A percentile compares a stretch with the other conserved stretches of the same genome.
Evolutionary conservation across 1,140 invertebrate genomes (phyloP).

Genomic region (Drosophila murphyi): DNA sequence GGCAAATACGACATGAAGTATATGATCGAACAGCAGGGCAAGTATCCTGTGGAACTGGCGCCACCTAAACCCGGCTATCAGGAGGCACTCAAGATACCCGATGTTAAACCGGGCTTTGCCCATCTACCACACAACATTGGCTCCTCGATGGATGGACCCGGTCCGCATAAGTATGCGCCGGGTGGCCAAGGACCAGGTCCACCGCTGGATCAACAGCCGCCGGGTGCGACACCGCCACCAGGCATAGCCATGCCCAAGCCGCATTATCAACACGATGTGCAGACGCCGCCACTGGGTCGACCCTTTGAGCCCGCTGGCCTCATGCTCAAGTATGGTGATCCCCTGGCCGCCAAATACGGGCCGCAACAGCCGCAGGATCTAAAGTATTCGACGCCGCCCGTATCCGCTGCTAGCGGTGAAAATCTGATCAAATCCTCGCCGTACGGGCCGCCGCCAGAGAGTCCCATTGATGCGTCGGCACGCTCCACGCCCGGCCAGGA

Average conservation of each 20-base stretch:
- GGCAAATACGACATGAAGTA: constrained; percentile 84
- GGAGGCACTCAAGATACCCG: constrained; percentile 76
- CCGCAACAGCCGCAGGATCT: constrained; percentile 76
- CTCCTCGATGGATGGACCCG: constrained; percentile 39
- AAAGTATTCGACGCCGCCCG: constrained; percentile 80
- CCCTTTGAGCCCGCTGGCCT: constrained; percentile 77
- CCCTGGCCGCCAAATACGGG: constrained; percentile 72
- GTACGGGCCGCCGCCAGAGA: constrained; percentile 75
- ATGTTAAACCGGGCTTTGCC: constrained; percentile 72
- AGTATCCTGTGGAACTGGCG: constrained; percentile 68
- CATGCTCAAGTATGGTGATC: constrained; percentile 84
- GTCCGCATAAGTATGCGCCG: constrained; percentile 60
- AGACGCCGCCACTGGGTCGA: constrained; percentile 72
- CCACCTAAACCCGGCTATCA: constrained; percentile 65
- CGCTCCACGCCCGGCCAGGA: constrained; percentile 83
- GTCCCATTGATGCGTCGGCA: constrained; percentile 79
- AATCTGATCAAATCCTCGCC: constrained; percentile 83
- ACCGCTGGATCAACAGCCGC: constrained; percentile 61
- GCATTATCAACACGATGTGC: constrained; percentile 81
- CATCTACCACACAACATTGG: constrained; percentile 67
- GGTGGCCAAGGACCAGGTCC: constrained; percentile 42
- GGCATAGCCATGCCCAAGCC: constrained; percentile 83
- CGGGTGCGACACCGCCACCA: constrained; percentile 68
- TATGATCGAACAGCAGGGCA: constrained; percentile 76
- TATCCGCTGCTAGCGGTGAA: constrained; percentile 67